phyloP scores from a whole-genome alignment of 2,797 vertebrate genomes.

The Enteromius anoplus region DNA sequence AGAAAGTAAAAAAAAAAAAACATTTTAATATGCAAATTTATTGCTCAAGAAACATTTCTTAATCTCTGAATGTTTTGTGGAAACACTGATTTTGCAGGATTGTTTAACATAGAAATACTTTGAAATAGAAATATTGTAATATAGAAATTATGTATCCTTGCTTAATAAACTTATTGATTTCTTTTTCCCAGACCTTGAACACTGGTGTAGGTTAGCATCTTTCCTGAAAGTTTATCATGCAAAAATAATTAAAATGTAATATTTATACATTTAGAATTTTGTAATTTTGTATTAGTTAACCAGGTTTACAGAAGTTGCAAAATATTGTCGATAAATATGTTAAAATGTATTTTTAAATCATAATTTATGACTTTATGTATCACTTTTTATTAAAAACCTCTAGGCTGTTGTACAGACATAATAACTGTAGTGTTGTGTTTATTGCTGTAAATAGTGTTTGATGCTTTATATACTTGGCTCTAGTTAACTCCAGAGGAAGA shows the following conservation, averaged over 20 bases:
- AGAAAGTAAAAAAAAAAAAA: background rate
- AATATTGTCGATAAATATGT: background rate
- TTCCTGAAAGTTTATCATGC: too few species aligned
- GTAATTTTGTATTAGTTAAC: background rate
- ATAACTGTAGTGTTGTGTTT: background rate
- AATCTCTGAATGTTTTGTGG: background rate
- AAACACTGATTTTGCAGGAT: background rate
- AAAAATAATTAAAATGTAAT: background rate
- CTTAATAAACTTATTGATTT: background rate
- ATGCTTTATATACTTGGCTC: background rate
- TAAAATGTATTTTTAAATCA: background rate
- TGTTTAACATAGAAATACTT: background rate
- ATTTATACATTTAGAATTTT: background rate
- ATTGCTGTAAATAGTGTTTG: background rate
- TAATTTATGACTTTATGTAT: background rate
- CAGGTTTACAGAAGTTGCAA: background rate
- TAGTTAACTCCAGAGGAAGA: background rate
- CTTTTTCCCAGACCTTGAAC: background rate
- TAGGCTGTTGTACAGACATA: background rate
- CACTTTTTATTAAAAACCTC: background rate
- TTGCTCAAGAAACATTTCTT: background rate
- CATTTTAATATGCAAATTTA: background rate
- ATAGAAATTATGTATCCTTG: too few species aligned
- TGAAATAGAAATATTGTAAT: background rate
- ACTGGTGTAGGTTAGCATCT: background rate